Evolutionary conservation across 2,888 invertebrate species (phyloP).

Genomic region (Cephus sareptanus): DNA sequence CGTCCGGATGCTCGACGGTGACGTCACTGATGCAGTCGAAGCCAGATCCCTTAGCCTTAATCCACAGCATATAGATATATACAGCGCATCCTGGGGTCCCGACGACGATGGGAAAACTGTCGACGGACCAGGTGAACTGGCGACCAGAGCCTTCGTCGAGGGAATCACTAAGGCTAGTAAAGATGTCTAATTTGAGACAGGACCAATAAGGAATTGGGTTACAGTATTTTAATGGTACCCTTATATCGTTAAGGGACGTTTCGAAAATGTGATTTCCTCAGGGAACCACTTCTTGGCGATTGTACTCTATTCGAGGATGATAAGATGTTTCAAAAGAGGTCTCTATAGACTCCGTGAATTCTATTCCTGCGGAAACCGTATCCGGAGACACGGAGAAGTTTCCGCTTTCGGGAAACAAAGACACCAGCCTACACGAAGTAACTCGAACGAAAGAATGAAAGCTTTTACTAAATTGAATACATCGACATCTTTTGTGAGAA

Average conservation of each 20-base stretch:
- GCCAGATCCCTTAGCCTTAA: constrained; percentile 93
- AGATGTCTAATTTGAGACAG: background rate
- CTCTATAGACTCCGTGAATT: background rate
- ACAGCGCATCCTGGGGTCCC: constrained; percentile 98
- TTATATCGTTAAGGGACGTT: background rate
- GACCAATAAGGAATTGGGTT: background rate
- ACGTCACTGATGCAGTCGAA: constrained; percentile 98
- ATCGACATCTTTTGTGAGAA: background rate
- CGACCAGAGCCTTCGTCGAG: constrained; percentile 93
- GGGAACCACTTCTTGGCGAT: background rate
- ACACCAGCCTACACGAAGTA: background rate
- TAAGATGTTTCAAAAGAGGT: background rate
- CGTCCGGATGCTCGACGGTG: constrained; percentile 97
- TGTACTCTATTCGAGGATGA: background rate
- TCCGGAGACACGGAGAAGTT: background rate
- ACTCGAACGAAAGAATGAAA: background rate
- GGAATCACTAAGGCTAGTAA: constrained; percentile 87
- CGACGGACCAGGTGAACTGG: constrained; percentile 96
- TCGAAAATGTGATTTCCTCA: background rate
- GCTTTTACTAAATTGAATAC: background rate
- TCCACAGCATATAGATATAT: constrained; percentile 97
- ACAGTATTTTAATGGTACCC: background rate
- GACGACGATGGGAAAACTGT: constrained; percentile 99
- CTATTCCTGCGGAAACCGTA: background rate
- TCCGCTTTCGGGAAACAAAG: background rate